Conservation (phyloP, 2,113 vertebrate genomes). For the Colius striatus region DNA sequence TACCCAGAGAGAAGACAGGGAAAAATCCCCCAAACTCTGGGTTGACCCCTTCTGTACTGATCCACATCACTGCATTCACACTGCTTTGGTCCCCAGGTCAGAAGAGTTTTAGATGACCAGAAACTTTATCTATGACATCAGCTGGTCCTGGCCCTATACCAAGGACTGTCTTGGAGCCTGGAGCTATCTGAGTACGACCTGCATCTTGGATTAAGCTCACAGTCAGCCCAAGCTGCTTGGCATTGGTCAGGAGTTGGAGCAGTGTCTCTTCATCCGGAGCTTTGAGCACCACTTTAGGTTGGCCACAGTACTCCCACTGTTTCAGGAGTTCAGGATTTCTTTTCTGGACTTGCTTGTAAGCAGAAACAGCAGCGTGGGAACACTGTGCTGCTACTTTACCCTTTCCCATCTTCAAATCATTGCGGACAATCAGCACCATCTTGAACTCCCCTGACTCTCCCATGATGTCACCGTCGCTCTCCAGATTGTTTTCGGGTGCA, state of each 20-base stretch:
- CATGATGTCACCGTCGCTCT: conserved; percentile 78
- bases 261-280: conserved; percentile 88
- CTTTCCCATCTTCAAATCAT: conserved; percentile 96
- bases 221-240: conserved; percentile 84
- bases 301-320: conserved; percentile 94
- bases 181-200: conserved; percentile 93
- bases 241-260: conserved; percentile 82
- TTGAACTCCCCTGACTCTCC: conserved; percentile 92
- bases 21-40: neutral
- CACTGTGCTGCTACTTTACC: conserved; percentile 96
- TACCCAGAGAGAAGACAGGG: neutral
- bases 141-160: conserved; percentile 91
- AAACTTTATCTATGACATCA: conserved; percentile 89
- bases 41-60: neutral
- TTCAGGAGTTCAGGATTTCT: conserved; percentile 88
- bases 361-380: conserved; percentile 91
- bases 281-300: conserved; percentile 95
- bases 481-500: rapidly evolving
- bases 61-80: rapidly evolving
- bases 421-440: conserved; percentile 91
- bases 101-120: conserved; percentile 92
- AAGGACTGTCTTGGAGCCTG: conserved; percentile 92
- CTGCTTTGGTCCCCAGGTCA: conserved; percentile 48
- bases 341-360: conserved; percentile 89
- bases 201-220: conserved; percentile 96